A percentile compares a stretch with the other conserved stretches of the same genome.
Conservation (phyloP, 2,797 vertebrate species). For the Rhinichthys osculus region DNA sequence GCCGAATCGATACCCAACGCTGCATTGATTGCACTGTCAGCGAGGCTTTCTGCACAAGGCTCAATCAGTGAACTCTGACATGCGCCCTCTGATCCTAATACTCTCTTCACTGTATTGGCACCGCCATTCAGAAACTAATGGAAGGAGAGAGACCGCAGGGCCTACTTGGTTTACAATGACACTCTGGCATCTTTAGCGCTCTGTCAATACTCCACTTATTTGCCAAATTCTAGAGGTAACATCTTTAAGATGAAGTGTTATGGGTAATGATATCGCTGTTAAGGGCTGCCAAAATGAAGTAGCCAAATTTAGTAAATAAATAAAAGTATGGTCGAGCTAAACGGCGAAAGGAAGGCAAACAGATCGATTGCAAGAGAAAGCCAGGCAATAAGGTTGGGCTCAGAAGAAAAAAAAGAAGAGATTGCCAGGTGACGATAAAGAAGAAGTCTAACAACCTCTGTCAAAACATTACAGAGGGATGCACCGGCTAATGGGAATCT, state of each 20-base stretch:
- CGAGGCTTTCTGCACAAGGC: conserved; percentile 76
- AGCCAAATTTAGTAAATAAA: conserved; percentile 59
- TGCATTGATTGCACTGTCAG: conserved; percentile 91
- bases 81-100: conserved; percentile 81
- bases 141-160: conserved; percentile 22
- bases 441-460: conserved; percentile 57
- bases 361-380: conserved; percentile 52
- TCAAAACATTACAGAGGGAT: conserved; percentile 59
- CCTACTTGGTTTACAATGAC: conserved; percentile 40
- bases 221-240: conserved; percentile 11
- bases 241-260: conserved; percentile 50
- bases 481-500: conserved; percentile 42
- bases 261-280: conserved; percentile 54
- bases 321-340: conserved; percentile 41
- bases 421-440: conserved; percentile 52
- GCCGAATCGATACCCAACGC: conserved; percentile 86
- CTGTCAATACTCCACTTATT: conserved; percentile 55
- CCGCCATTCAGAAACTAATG: conserved; percentile 22
- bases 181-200: conserved; percentile 48
- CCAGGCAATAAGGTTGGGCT: neutral
- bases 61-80: conserved; percentile 86
- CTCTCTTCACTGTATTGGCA: conserved; percentile 70
- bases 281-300: conserved; percentile 47
- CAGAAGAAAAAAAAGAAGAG: conserved; percentile 32
- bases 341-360: conserved; percentile 15